Evolutionary conservation across 2,888 invertebrate genomes (phyloP).

Genomic region (Sarcophaga caerulescens): DNA sequence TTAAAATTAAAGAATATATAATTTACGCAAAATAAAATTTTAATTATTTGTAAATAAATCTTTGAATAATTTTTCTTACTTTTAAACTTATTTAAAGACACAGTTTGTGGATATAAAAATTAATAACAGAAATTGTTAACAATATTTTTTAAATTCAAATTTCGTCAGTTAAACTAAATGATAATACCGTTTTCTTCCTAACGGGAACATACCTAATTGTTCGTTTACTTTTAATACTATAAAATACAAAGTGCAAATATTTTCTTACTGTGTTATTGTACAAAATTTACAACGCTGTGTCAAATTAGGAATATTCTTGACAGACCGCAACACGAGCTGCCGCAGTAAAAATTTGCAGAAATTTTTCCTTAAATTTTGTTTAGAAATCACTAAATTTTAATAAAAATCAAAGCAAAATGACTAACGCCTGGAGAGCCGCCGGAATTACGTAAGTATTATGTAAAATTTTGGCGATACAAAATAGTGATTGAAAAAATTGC

Average conservation of each 20-base stretch:
- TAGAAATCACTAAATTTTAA: slow-evolving; percentile 44
- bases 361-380: slow-evolving; percentile 45
- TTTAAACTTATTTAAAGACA: too few species aligned
- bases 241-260: background rate
- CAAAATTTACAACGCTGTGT: slow-evolving; percentile 27
- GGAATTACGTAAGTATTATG: slow-evolving; percentile 89
- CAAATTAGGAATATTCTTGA: slow-evolving; percentile 33
- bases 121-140: too few species aligned
- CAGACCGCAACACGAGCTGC: slow-evolving; percentile 43
- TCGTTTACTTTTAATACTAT: background rate
- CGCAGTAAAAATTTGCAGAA: slow-evolving; percentile 5
- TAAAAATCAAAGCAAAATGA: slow-evolving; percentile 83
- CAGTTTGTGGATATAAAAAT: too few species aligned
- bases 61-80: too few species aligned
- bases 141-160: too few species aligned
- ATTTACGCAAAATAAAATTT: too few species aligned
- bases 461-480: background rate
- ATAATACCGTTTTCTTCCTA: background rate
- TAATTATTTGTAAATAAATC: too few species aligned
- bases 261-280: background rate
- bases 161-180: too few species aligned
- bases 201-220: background rate
- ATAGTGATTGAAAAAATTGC: background rate
- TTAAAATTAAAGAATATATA: too few species aligned
- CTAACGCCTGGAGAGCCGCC: slow-evolving; percentile 88